Conservation (phyloP, 2,113 vertebrate species). For the Coptodon rendalli region DNA sequence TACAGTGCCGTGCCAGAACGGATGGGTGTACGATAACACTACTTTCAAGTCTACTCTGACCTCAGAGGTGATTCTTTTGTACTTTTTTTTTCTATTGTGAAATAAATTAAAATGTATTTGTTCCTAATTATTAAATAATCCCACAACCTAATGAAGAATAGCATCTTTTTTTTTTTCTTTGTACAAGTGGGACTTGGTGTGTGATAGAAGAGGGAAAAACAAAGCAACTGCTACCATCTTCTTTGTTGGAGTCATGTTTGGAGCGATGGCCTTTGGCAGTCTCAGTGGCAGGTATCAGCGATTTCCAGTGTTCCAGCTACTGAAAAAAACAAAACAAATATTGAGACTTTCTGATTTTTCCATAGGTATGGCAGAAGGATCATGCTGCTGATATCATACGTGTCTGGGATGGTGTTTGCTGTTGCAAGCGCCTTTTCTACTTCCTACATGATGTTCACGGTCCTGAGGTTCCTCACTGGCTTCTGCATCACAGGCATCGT, state of each 20-base stretch:
- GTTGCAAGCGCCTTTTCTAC: slow-evolving; percentile 65
- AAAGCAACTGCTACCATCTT: slow-evolving; percentile 77
- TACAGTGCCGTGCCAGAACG: slow-evolving; percentile 71
- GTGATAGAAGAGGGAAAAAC: slow-evolving; percentile 74
- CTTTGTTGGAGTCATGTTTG: slow-evolving; percentile 78
- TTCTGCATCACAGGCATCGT: slow-evolving; percentile 69
- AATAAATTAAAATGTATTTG: not conserved
- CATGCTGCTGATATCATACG: slow-evolving; percentile 64
- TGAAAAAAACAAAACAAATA: not conserved
- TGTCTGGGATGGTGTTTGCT: slow-evolving; percentile 56
- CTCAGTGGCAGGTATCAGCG: slow-evolving; percentile 78
- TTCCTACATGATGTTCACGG: slow-evolving; percentile 64
- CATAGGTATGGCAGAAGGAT: slow-evolving; percentile 65
- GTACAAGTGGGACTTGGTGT: slow-evolving; percentile 83
- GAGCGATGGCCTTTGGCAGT: slow-evolving; percentile 76
- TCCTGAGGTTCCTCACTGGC: slow-evolving; percentile 71
- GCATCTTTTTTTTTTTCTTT: not conserved
- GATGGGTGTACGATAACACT: slow-evolving; percentile 81
- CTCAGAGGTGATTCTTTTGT: slow-evolving; percentile 78
- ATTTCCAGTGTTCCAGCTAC: not conserved
- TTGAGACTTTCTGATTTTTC: not conserved
- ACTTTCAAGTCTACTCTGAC: slow-evolving; percentile 81
- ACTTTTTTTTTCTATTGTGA: not conserved
- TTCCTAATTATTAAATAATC: not conserved
- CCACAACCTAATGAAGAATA: not conserved